Base-by-base conservation (phyloP, 2,113 vertebrate genomes). In the Chauna torquata region DNA sequence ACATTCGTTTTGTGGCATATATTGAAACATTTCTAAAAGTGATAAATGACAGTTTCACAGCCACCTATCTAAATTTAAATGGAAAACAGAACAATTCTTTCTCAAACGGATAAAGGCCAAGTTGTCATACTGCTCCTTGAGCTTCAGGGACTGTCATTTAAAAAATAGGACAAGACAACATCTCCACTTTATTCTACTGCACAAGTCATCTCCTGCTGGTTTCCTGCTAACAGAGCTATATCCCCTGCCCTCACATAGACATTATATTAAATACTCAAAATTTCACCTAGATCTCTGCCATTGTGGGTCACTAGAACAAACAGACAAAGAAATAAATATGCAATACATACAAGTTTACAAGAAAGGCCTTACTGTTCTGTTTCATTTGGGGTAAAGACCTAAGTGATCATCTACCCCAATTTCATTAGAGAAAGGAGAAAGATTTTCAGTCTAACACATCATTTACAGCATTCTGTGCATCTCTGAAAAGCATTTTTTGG, bases 21-120 rank as follows among this genome's bases (percentile, higher is more conserved):
- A 70, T 20, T 24, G 86, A 97, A 92, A 82, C 71, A 66, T 76
- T 80, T 91, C 95, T 95, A 50, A 61, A 86, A 94, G 88, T 64
- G 86, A 52, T 25, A 95, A 91, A 47, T 74, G 84, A 83, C 94
- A 96, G 84, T 47, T 93, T 95, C 86, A 85, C 66, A 91, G 78
- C 38, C 75, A 89, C 91, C 84, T 90, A 80, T 66, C 87, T 81
- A 94, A 87, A 97, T 89, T 85, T 94, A 89, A 91, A 88, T 11
- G 36, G 45, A 80, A 93, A 96, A 62, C 54, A 82, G 93, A 93
- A 85, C 89, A 95, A 86, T 49, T 58, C 57, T 79, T 76, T 76
- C 78, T 84, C 69, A 49, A 76, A 65, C 4, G 65, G 40, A 82
- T 0, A 22, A 92, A 77, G 78, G 45, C 50, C 58, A 74, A 76